Percentiles rank a stretch among this genome's conserved stretches.
These are phyloP conservation scores for Artibeus jamaicensis DNA, from an alignment of 2,797 vertebrate species.

Conservation along the genomic window DNA sequence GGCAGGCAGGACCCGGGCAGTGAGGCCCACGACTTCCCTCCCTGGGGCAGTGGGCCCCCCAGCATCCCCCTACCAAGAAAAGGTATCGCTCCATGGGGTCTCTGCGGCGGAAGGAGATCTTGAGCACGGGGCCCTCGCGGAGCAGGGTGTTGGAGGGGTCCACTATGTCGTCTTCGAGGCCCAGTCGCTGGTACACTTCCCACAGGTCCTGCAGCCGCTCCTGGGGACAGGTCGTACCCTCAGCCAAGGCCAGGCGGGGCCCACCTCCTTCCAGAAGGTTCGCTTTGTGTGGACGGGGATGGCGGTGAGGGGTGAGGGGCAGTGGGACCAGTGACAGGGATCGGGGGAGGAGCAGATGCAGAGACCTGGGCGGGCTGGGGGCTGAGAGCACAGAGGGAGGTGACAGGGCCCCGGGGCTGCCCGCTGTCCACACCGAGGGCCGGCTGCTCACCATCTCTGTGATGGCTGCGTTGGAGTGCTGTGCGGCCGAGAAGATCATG, in stretches of 20 bases:
- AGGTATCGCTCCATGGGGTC: constrained; percentile 90
- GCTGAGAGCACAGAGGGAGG: background rate
- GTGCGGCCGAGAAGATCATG: constrained; percentile 90
- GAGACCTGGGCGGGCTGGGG: background rate
- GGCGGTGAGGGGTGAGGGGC: background rate
- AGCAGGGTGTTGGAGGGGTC: constrained; percentile 92
- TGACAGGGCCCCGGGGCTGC: background rate
- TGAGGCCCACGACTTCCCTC: background rate
- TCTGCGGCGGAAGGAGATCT: constrained; percentile 89
- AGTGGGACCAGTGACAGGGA: background rate
- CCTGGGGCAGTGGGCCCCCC: background rate
- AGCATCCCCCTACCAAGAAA: constrained; percentile 86
- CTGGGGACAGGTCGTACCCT: constrained; percentile 74
- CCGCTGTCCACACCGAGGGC: no score
- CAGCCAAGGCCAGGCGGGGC: background rate
- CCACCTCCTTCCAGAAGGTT: background rate
- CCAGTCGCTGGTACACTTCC: constrained; percentile 92
- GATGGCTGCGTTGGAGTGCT: constrained; percentile 91
- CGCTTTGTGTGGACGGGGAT: background rate
- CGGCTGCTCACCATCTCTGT: constrained; percentile 86
- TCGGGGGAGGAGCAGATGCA: background rate
- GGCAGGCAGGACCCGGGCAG: background rate
- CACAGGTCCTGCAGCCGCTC: constrained; percentile 90
- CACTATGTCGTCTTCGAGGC: constrained; percentile 89
- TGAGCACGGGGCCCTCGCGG: constrained; percentile 90